Base-by-base conservation (phyloP, 2,888 invertebrate species). In the Theretra japonica region DNA sequence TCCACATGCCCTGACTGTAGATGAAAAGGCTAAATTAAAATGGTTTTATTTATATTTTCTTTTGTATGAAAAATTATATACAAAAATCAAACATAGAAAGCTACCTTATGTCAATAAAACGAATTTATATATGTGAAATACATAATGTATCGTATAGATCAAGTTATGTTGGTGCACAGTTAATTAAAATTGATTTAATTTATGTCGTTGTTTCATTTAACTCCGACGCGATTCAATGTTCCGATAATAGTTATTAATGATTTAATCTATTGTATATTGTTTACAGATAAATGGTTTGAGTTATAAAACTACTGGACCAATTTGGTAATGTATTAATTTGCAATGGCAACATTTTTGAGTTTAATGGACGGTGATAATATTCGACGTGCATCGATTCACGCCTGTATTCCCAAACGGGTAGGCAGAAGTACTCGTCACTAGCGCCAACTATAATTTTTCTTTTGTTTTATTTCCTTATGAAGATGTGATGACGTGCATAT, bases 101-200 rank as follows among this genome's bases (percentile, higher is more conserved):
- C 19, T 53, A 53, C 19, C 6, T 5, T 17, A 53, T n/a, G n/a
- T 17, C 53, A 53, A 25, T 28, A 60, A 19, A 6, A 60, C 19
- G 33, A 33, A 60, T 33, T 33, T n/a, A 30, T 25, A 17, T 60
- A 19, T 30, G n/a, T 53, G 6, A 33, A 59, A 33, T 30, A 1
- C 33, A 30, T 25, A 60, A 33, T 33, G 30, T 60, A 33, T 30
- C 15, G 19, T 5, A 59, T 30, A 60, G 19, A 8, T 19, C 33
- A n/a, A 30, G 30, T 60, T 60, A 33, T 33, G 41, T 65, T 65
- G 41, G 41, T 65, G 65, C 65, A 41, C 41, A 65, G 65, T 23
- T 65, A 65, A 65, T 65, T 65, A 65, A 65, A 65, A 65, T 65
- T 65, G 65, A 48, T 65, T 41, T 65, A 65, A 65, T 65, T 65